Base-by-base conservation (phyloP, 53 echinoderm and acorn worm species). In the Paracentrotus lividus region DNA sequence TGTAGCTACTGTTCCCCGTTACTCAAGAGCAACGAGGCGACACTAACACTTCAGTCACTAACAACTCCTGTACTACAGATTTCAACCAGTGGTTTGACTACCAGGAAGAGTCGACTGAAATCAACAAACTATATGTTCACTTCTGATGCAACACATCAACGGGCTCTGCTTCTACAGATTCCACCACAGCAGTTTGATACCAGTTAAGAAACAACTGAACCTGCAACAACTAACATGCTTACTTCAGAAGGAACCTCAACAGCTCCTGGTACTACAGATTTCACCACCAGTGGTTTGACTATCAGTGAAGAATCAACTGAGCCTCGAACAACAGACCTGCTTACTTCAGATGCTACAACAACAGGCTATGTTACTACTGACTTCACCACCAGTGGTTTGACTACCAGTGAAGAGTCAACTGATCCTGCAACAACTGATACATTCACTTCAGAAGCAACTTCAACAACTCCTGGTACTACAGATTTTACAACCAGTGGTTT, bases 341-440 rank as follows among this genome's bases (percentile, higher is more conserved):
- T 85, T 24, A 12, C 60, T n/a, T 24, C 24, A 6, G n/a, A 24
- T 24, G 59, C n/a, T 43, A 59, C 59, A 59, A 24, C 59, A 59
- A 59, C 84, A 16, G 24, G 44, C 16, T 2, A 5, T 16, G 24
- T 26, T 47, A 44, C 86, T 13, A 8, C 56, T 56, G 33, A 16
- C n/a, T 24, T 34, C 1, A 86, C 86, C 1, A 86, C 57, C 27
- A n/a, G 16, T 49, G 86, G 86, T 4, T 27, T 51, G 5, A 86
- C 86, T 9, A 49, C 86, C 61, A 61, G 5, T 12, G 88, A 3
- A 88, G 59, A 88, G 61, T 53, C 88, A 3, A 88, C 88, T 59
- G 88, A 88, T 18, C 14, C 18, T 24, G 21, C 2, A 36, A 42
- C 61, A 12, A 38, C 88, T 88, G 88, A 60, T 1, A 12, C 20